phyloP scores from a whole-genome alignment of 53 echinoderm and acorn worm species.

The Henricia sp. region DNA sequence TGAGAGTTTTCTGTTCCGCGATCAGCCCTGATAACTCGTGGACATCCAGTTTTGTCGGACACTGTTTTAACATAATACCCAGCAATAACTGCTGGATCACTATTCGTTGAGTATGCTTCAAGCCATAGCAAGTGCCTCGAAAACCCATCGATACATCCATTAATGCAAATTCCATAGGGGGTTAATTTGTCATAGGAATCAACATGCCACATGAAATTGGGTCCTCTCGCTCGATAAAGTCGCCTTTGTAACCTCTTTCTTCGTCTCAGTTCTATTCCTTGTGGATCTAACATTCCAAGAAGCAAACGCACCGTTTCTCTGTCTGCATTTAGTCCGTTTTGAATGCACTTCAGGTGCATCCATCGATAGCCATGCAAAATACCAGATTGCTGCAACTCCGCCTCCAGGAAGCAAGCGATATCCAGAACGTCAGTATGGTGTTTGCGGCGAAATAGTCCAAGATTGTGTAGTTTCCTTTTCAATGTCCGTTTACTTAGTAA shows the following conservation, averaged over 20 bases:
- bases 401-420: constrained; percentile 49
- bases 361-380: constrained; percentile 71
- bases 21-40: constrained; percentile 53
- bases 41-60: constrained; percentile 20
- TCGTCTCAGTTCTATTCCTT: constrained; percentile 37
- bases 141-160: constrained; percentile 40
- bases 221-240: constrained; percentile 32
- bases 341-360: constrained; percentile 64
- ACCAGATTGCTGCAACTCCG: constrained; percentile 44
- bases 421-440: constrained; percentile 17
- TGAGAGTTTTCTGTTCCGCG: constrained; percentile 63
- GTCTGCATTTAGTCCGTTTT: constrained; percentile 10
- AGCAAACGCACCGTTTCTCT: constrained; percentile 61
- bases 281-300: constrained; percentile 45
- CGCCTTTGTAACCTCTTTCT: constrained; percentile 16
- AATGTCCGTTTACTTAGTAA: constrained; percentile 18
- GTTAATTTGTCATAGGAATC: constrained; percentile 40
- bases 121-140: constrained; percentile 29
- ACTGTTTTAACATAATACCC: constrained; percentile 18
- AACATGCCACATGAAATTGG: constrained; percentile 39
- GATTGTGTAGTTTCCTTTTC: constrained; percentile 32
- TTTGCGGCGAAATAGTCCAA: constrained; percentile 46
- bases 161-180: constrained; percentile 21
- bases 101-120: constrained; percentile 29
- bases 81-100: constrained; percentile 22